Evolutionary conservation across 2,797 vertebrate genomes (phyloP), one percentile per base, ranked within the genome.

Genomic region (Hydrolagus colliei): DNA sequence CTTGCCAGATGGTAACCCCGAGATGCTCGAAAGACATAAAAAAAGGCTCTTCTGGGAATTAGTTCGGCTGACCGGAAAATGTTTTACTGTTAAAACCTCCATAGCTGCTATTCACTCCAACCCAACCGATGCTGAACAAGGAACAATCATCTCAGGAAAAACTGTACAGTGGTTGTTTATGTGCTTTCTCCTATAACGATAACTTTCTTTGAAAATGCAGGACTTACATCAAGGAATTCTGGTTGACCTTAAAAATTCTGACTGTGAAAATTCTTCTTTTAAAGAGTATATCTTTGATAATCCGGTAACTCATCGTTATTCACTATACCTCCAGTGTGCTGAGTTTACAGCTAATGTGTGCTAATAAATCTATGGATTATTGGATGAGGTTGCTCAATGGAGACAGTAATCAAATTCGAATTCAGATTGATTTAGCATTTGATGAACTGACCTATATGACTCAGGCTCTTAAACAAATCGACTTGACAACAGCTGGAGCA

Each of bases 241-340:
- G 86, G 5, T 86, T 89, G 88, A 89, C 87, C 86, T 90, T 86
- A 92, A 91, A 90, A 87, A 86, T 88, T 85, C 72, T 88, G 77
- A 61, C 89, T 88, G 88, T 90, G 87, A 89, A 73, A 91, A 89
- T 79, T 89, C 79, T 85, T 72, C 10, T 5, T 91, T 91, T 89
- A 91, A 91, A 91, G 89, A 88, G 71, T 86, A 61, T 89, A 18
- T 79, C 84, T 0, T 80, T 89, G 88, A 86, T 87, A 87, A 89
- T 86, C 89, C 0, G 16, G 86, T 91, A 90, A 91, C 79, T 16
- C 0, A 88, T 65, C 72, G 86, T 86, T 89, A 11, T 14, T 86
- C 86, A 10, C 84, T 86, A 14, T 41, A 79, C 32, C 52, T 71
- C 65, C 18, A 18, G 79, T 84, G 32, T 84, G 79, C 79, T 84